Percentiles rank a stretch among this genome's conserved stretches.
Evolutionary conservation across 1,140 invertebrate species (phyloP).

Genomic region (Papilio glaucus): DNA sequence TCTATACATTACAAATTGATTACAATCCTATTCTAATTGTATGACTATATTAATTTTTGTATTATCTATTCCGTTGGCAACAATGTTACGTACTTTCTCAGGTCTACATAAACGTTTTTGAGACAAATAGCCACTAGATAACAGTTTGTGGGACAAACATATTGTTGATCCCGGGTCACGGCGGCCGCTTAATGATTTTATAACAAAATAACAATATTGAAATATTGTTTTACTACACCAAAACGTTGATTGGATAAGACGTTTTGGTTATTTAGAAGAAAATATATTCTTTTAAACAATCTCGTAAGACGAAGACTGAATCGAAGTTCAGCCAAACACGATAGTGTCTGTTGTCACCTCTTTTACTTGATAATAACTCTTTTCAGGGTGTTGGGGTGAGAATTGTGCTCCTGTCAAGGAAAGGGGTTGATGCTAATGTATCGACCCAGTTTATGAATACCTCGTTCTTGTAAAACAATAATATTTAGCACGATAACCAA

Average conservation of each 20-base stretch:
- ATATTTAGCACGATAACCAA: too few relatives aligned
- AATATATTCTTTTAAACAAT: neutral
- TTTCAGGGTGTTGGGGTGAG: too few relatives aligned
- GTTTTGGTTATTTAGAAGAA: neutral
- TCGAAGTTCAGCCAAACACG: too few relatives aligned
- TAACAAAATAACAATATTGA: neutral
- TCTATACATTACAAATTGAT: too few relatives aligned
- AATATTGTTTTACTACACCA: neutral
- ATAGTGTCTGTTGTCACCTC: too few relatives aligned
- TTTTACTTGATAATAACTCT: too few relatives aligned
- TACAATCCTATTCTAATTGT: neutral
- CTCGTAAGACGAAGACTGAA: too few relatives aligned
- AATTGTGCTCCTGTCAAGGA: too few relatives aligned
- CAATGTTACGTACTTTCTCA: constrained; percentile 25
- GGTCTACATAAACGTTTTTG: constrained; percentile 29
- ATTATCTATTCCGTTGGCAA: constrained; percentile 1
- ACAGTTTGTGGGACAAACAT: constrained; percentile 28
- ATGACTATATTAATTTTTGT: neutral
- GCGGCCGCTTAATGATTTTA: constrained; percentile 2
- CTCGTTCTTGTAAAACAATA: too few relatives aligned
- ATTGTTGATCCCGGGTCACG: constrained; percentile 30
- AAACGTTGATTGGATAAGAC: neutral
- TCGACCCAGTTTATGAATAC: too few relatives aligned
- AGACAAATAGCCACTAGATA: constrained; percentile 13
- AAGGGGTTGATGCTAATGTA: too few relatives aligned